A percentile compares a stretch with the other conserved stretches of the same genome.
These are phyloP conservation scores for Perodicticus potto DNA, from an alignment of 2,797 vertebrate species.

Conservation along the genomic window DNA sequence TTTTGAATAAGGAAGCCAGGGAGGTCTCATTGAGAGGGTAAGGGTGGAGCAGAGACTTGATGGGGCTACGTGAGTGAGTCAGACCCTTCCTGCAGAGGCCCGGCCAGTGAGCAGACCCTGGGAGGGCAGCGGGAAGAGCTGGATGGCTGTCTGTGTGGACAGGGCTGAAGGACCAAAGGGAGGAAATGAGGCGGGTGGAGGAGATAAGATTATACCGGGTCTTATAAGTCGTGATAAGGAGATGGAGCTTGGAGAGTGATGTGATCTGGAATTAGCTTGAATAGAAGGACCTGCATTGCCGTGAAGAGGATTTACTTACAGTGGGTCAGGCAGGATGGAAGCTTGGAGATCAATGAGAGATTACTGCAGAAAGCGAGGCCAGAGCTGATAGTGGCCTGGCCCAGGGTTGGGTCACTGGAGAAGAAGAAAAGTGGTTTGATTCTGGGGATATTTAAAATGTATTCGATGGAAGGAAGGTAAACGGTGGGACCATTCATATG, in stretches of 20 bases:
- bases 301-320: neutral
- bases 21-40: neutral
- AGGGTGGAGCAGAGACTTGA: neutral
- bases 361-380: neutral
- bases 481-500: too few relatives aligned
- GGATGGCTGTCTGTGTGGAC: neutral
- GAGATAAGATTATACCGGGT: neutral
- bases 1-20: neutral
- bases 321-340: neutral
- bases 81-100: neutral
- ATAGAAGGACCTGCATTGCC: neutral
- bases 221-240: neutral
- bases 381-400: neutral
- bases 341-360: neutral
- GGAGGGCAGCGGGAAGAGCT: neutral
- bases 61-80: neutral
- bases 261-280: neutral
- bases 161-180: neutral
- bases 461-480: neutral
- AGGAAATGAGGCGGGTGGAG: neutral
- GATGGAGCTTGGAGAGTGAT: neutral
- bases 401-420: neutral
- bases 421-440: neutral
- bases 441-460: neutral
- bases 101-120: neutral